Evolutionary conservation across 1,140 invertebrate genomes (phyloP).

Genomic region (Brevipalpus yothersi): DNA sequence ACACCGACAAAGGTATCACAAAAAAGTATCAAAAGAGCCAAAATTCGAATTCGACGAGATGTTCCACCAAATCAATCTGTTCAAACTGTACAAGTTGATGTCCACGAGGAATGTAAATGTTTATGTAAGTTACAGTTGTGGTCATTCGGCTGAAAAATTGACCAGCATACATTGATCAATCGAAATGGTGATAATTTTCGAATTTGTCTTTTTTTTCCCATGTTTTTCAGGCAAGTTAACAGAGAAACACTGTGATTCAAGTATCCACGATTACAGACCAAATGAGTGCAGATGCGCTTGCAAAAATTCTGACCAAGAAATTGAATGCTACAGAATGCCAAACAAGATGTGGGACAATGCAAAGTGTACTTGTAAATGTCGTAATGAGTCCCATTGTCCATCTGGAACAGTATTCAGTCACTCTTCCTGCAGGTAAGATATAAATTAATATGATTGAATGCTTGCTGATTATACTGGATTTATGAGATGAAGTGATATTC

Average conservation of each 20-base stretch:
- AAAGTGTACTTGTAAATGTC: conserved; percentile 3
- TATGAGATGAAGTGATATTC: too few species aligned
- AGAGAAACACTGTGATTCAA: neutral
- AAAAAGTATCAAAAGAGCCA: neutral
- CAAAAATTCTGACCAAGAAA: neutral
- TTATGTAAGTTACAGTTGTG: neutral
- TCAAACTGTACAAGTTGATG: conserved; percentile 1
- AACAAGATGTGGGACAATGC: neutral
- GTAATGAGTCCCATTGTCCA: neutral
- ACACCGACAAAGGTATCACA: neutral
- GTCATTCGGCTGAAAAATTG: neutral
- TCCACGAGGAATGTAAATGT: conserved; percentile 4
- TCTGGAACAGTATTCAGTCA: conserved; percentile 1
- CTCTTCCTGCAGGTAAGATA: conserved; percentile 1
- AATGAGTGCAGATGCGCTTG: conserved; percentile 1
- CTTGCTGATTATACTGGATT: too few species aligned
- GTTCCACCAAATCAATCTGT: neutral
- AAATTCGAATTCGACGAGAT: neutral
- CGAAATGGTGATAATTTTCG: neutral
- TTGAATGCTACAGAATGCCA: neutral
- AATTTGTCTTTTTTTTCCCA: neutral
- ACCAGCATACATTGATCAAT: neutral
- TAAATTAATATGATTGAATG: neutral
- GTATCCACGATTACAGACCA: neutral
- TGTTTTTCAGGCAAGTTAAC: neutral